phyloP scores from a whole-genome alignment of 1,140 invertebrate genomes.

The Drosophila sucinea region DNA sequence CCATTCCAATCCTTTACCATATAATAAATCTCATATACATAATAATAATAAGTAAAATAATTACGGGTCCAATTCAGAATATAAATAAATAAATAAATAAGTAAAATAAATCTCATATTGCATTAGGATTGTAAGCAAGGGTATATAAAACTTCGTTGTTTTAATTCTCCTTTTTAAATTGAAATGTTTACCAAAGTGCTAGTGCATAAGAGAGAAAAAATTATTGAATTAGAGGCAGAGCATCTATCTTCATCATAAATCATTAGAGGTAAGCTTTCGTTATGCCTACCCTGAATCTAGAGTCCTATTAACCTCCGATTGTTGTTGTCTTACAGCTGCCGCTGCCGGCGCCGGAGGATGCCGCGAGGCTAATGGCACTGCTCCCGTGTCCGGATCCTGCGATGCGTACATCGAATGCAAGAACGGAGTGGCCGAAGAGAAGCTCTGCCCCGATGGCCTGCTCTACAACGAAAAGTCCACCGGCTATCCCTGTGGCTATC shows the following conservation, averaged over 20 bases:
- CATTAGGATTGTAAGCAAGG: not conserved
- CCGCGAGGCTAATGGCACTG: slow-evolving; percentile 82
- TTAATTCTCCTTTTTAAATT: not conserved
- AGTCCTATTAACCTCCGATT: slow-evolving; percentile 50
- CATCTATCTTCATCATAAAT: slow-evolving; percentile 69
- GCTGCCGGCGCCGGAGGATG: slow-evolving; percentile 52
- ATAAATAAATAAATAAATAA: too few relatives aligned
- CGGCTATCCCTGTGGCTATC: slow-evolving; percentile 92
- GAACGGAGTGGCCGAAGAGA: slow-evolving; percentile 89
- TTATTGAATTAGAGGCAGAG: slow-evolving; percentile 45
- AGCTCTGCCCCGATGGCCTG: slow-evolving; percentile 92
- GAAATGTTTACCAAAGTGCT: slow-evolving; percentile 10
- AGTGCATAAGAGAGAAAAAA: slow-evolving; percentile 19
- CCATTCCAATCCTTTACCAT: too few relatives aligned
- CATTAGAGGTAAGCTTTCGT: slow-evolving; percentile 74
- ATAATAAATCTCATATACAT: too few relatives aligned
- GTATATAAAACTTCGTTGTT: too few relatives aligned
- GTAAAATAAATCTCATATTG: too few relatives aligned
- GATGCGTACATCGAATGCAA: slow-evolving; percentile 87
- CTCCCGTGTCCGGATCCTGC: slow-evolving; percentile 88
- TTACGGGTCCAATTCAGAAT: too few relatives aligned
- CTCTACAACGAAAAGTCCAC: slow-evolving; percentile 90
- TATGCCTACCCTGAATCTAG: slow-evolving; percentile 3
- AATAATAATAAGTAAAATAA: too few relatives aligned
- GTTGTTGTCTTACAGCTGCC: slow-evolving; percentile 60